These are phyloP conservation scores for Papilio xuthus DNA, from an alignment of 1,140 invertebrate genomes.

Conservation along the genomic window DNA sequence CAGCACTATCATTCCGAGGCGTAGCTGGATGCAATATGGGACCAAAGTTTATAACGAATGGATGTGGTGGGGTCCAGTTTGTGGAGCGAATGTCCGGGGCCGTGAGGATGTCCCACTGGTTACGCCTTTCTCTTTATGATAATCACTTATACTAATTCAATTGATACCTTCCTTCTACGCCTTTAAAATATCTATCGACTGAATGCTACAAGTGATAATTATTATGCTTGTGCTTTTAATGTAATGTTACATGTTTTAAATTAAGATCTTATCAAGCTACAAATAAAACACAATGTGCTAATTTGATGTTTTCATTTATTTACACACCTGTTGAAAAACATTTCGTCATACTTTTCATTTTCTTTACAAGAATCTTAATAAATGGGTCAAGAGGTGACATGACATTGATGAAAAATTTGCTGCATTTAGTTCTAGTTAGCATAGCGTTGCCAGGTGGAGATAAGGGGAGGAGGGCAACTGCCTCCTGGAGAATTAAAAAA, in stretches of 20 bases:
- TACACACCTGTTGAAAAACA: background rate
- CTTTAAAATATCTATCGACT: conserved; percentile 79
- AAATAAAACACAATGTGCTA: conserved; percentile 76
- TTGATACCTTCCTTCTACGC: conserved; percentile 78
- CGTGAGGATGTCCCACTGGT: conserved; percentile 71
- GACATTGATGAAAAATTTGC: too few relatives aligned
- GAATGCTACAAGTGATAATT: conserved; percentile 79
- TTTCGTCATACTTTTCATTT: background rate
- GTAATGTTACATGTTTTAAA: conserved; percentile 79
- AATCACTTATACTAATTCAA: conserved; percentile 49
- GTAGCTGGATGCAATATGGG: conserved; percentile 72
- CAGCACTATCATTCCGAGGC: conserved; percentile 64
- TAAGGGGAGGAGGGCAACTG: too few relatives aligned
- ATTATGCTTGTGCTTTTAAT: conserved; percentile 82
- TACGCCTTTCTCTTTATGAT: conserved; percentile 65
- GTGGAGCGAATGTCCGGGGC: conserved; percentile 56
- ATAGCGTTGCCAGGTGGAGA: too few relatives aligned
- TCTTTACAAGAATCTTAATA: background rate
- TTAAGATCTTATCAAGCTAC: conserved; percentile 73
- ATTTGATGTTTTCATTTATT: conserved; percentile 58
- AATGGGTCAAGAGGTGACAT: background rate
- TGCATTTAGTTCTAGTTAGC: too few relatives aligned
- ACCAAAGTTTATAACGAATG: conserved; percentile 65
- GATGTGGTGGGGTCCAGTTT: conserved; percentile 57
- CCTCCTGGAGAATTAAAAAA: too few relatives aligned